Conservation (phyloP, 2,797 vertebrate species). For the Cottoperca gobio region DNA sequence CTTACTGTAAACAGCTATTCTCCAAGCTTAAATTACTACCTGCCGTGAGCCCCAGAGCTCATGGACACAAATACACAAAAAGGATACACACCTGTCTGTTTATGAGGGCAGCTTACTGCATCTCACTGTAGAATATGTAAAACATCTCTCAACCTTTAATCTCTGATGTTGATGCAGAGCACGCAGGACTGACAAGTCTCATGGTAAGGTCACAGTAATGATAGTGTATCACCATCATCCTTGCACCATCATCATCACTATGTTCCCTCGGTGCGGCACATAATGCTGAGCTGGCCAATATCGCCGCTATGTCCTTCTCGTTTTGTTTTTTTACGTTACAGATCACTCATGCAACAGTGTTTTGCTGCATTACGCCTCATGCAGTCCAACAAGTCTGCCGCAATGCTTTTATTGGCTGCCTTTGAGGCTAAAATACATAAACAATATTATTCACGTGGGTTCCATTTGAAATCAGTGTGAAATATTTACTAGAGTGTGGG, state of each 20-base stretch:
- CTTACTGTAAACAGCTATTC: not conserved
- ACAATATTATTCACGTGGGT: not conserved
- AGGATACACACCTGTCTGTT: not conserved
- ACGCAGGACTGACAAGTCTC: not conserved
- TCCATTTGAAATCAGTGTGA: not conserved
- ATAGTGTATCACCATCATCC: slow-evolving; percentile 22
- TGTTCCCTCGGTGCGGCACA: slow-evolving; percentile 8
- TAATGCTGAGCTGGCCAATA: slow-evolving; percentile 43
- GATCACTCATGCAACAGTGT: slow-evolving; percentile 4
- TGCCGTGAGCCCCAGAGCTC: not conserved
- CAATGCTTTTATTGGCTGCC: slow-evolving; percentile 2
- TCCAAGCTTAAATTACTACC: not conserved
- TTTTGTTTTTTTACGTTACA: slow-evolving; percentile 10
- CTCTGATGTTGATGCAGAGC: not conserved
- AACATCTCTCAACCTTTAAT: not conserved
- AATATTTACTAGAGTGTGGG: not conserved
- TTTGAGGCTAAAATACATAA: not conserved
- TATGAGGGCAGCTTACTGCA: not conserved
- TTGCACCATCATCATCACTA: slow-evolving; percentile 9
- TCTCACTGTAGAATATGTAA: not conserved
- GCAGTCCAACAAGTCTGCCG: not conserved
- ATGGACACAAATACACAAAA: not conserved
- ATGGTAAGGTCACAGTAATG: slow-evolving; percentile 27
- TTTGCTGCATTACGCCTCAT: slow-evolving; percentile 38
- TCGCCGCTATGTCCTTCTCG: slow-evolving; percentile 41